These are phyloP conservation scores for Gallinago nigripennis DNA, from an alignment of 2,797 vertebrate species.

Conservation along the genomic window DNA sequence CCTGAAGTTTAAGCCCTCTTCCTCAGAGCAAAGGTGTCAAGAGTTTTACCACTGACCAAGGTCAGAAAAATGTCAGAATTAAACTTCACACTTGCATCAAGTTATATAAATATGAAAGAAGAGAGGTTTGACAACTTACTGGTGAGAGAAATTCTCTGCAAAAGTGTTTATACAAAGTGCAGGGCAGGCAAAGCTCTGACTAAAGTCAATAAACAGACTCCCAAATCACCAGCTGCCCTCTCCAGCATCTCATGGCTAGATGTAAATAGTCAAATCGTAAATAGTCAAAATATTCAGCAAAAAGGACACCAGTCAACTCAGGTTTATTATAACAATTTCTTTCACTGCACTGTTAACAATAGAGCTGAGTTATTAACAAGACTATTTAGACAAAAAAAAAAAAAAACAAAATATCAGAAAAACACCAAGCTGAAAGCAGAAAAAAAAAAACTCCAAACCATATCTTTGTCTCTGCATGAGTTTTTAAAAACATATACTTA, in stretches of 20 bases:
- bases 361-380: not conserved
- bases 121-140: not conserved
- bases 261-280: not conserved
- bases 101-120: not conserved
- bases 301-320: not conserved
- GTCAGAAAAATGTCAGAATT: not conserved
- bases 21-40: not conserved
- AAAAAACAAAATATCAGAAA: not conserved
- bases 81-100: not conserved
- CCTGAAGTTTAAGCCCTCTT: not conserved
- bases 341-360: not conserved
- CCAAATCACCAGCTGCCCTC: not conserved
- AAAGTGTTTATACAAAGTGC: not conserved
- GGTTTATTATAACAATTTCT: not conserved
- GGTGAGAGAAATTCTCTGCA: not conserved
- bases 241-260: not conserved
- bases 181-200: not conserved
- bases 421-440: not conserved
- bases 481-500: not conserved
- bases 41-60: not conserved
- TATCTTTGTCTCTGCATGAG: not conserved
- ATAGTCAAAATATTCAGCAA: constrained; percentile 15
- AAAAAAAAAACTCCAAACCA: not conserved
- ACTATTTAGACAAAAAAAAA: not conserved
- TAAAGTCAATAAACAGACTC: constrained; percentile 21